Evolutionary conservation across 2,888 invertebrate species (phyloP), one percentile per base, ranked within the genome.

Genomic region (Malthinus flaveolus): DNA sequence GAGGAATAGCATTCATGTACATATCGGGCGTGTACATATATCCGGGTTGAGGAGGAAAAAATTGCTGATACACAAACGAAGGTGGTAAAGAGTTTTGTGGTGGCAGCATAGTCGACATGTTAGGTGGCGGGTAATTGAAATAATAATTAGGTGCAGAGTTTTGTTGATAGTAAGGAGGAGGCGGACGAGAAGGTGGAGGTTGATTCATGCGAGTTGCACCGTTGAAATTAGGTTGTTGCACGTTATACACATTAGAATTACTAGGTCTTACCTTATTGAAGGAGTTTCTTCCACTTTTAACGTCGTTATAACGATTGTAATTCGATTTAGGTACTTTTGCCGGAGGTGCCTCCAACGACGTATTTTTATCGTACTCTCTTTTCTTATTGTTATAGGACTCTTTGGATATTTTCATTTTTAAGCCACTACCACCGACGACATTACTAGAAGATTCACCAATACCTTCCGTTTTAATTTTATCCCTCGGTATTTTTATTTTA

Each of bases 401-500:
- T 71, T 90, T 90, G 23, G 90, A 86, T 65, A 93, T 91, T 80
- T 91, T 92, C 68, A 92, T 89, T 77, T 90, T 91, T 37, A 91
- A 77, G 1, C 85, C 84, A 46, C 69, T 68, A 32, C 61, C 49
- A 32, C 47, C 31, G 35, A 55, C 8, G 61, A 65, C 34, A 63
- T 61, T 49, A 67, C 63, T 51, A 65, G 61, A 58, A 63, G 15
- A 77, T 79, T 83, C 64, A 77, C 81, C 64, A 54, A 77, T 71
- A 57, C 74, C 49, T 63, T 79, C 85, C 47, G 81, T 82, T 66
- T 87, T 86, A 37, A 91, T 76, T 49, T 88, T 81, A 63, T 91
- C 90, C 72, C 90, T 91, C 0, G 90, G 87, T 49, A 93, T 93
- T 76, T 91, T 93, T 47, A 93, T 89, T 76, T 92, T 92, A 45